A percentile compares a stretch with the other conserved stretches of the same genome.
Evolutionary conservation across 2,113 vertebrate genomes (phyloP).

Genomic region (Megatriorchis doriae): DNA sequence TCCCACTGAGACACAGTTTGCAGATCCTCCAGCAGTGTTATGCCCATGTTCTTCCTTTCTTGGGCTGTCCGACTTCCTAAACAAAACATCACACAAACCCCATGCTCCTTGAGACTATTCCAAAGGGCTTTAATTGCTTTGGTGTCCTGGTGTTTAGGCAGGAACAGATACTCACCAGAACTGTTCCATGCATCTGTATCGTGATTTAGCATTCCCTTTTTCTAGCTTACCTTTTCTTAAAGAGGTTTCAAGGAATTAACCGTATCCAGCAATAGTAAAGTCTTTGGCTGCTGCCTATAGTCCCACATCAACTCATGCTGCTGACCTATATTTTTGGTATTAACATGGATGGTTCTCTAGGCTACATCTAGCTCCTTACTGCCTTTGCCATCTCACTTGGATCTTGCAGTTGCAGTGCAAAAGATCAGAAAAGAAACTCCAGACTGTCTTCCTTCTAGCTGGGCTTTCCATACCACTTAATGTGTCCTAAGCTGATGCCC

Average conservation of each 20-base stretch:
- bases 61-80: not conserved
- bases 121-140: not conserved
- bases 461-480: not conserved
- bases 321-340: not conserved
- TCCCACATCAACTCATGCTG: not conserved
- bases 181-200: accelerated
- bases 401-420: not conserved
- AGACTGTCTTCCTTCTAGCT: not conserved
- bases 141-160: not conserved
- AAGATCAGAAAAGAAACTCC: not conserved
- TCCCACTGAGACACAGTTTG: not conserved
- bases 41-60: not conserved
- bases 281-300: not conserved
- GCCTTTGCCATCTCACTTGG: not conserved
- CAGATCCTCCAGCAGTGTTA: not conserved
- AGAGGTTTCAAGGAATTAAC: not conserved
- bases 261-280: not conserved
- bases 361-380: not conserved
- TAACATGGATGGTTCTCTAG: not conserved
- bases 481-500: not conserved
- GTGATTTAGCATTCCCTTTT: not conserved
- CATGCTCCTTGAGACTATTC: accelerated
- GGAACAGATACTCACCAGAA: not conserved
- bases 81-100: not conserved
- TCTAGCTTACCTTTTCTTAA: not conserved